Conservation (phyloP, 2,888 invertebrate species). For the Drosophila neonasuta region DNA sequence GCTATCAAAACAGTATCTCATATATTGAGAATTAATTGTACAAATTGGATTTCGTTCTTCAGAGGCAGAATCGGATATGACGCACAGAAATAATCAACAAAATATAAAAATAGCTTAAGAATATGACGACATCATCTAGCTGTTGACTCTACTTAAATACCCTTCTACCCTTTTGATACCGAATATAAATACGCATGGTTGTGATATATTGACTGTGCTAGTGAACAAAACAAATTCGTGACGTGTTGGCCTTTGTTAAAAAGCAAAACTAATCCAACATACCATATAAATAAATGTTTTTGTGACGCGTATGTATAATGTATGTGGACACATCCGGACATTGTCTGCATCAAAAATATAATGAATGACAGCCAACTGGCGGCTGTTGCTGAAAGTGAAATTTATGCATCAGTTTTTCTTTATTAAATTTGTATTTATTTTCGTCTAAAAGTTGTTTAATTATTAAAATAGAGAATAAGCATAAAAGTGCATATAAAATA, state of each 20-base stretch:
- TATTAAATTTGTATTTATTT: slow-evolving; percentile 27
- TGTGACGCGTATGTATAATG: slow-evolving; percentile 10
- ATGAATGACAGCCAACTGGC: slow-evolving; percentile 53
- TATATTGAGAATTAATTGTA: too few species aligned
- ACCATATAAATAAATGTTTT: slow-evolving; percentile 37
- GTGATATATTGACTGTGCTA: slow-evolving; percentile 9
- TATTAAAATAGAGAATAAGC: slow-evolving; percentile 52
- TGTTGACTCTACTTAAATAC: background rate
- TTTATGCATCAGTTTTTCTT: slow-evolving; percentile 47
- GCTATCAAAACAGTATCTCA: too few species aligned
- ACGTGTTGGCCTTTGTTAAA: slow-evolving; percentile 39
- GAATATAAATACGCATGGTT: background rate
- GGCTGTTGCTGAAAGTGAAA: slow-evolving; percentile 39
- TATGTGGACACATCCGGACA: slow-evolving; percentile 4
- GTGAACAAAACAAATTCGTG: slow-evolving; percentile 24
- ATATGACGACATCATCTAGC: background rate
- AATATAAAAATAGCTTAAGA: too few species aligned
- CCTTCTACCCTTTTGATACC: background rate
- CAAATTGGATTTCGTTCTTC: too few species aligned
- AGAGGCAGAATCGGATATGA: too few species aligned
- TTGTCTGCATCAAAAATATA: slow-evolving; percentile 16
- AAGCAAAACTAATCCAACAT: slow-evolving; percentile 30
- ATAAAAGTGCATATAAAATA: slow-evolving; percentile 63
- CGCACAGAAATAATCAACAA: too few species aligned
- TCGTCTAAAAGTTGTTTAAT: slow-evolving; percentile 48